Evolutionary conservation across 2,888 invertebrate species (phyloP), one percentile per base, ranked within the genome.

Genomic region (Athrips mouffetella): DNA sequence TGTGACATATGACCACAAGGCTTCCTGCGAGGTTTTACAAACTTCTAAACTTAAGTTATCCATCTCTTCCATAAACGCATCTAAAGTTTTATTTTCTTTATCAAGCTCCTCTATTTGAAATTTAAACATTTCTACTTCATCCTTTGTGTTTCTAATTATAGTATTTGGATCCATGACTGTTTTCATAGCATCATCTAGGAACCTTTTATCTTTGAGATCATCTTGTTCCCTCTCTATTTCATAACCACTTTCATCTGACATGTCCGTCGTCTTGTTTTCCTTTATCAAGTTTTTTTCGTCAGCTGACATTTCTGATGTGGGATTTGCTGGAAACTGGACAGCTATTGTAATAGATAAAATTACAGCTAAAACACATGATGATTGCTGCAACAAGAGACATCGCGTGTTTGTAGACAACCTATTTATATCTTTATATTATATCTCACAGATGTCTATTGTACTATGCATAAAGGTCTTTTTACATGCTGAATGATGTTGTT

Each of bases 1-100:
- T 7, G 80, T 83, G 1, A 87, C 85, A 40, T 85, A 87, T 1
- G 80, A 73, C 88, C 88, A 88, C 27, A 88, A 59, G 1, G 85
- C 79, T 47, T 79, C 70, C 58, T 86, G 86, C 10, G 88, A 86
- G 20, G 76, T 78, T 70, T 82, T 84, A 57, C 88, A 87, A 30
- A 84, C 71, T 54, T 83, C 82, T 48, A 83, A 73, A 62, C 83
- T 87, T 47, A 88, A 57, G 48, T 77, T 78, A 57, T 87, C 87
- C 85, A 88, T 85, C 60, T 77, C 76, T 1, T 80, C 73, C 74
- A 88, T 81, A 56, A 86, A 88, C 1, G 57, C 50, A 15, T 82
- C 76, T n/a, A 86, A 51, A 15, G 76, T 77, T 6, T 65, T 59
- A 59, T 82, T 86, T 23, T 59, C 68, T 53, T 73, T 77, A 46